Conservation (phyloP, 2,888 invertebrate genomes). For the Habrosyne pyritoides region DNA sequence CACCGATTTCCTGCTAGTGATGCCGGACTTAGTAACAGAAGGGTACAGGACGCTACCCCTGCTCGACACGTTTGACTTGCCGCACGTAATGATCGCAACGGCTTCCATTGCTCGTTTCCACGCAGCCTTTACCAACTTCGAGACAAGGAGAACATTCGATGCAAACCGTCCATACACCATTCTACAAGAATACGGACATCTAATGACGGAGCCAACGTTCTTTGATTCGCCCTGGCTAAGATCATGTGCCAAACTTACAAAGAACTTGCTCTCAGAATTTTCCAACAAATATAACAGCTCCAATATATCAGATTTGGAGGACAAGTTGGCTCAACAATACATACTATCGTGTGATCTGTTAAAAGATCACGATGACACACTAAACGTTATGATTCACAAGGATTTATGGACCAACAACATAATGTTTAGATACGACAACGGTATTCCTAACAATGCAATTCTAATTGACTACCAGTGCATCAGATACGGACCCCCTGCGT, state of each 20-base stretch:
- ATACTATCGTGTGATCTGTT: constrained; percentile 53
- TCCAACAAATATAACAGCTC: constrained; percentile 43
- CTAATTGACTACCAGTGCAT: constrained; percentile 68
- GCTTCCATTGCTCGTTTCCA: constrained; percentile 64
- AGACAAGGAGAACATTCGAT: constrained; percentile 38
- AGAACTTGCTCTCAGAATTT: constrained; percentile 51
- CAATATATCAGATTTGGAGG: constrained; percentile 40
- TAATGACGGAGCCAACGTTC: constrained; percentile 52
- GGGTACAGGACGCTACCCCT: constrained; percentile 51
- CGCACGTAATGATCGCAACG: constrained; percentile 45
- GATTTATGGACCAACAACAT: constrained; percentile 73
- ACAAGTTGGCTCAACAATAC: constrained; percentile 38
- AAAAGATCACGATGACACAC: constrained; percentile 41
- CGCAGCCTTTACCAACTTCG: constrained; percentile 61
- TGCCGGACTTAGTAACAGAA: constrained; percentile 60
- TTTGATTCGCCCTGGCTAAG: constrained; percentile 55
- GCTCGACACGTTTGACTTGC: constrained; percentile 45
- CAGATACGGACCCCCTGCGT: constrained; percentile 66
- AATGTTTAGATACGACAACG: constrained; percentile 59
- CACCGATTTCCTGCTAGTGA: constrained; percentile 58
- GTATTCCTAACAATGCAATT: constrained; percentile 50
- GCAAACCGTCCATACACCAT: constrained; percentile 37
- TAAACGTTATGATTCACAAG: constrained; percentile 66
- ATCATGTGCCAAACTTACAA: constrained; percentile 56
- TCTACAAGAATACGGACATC: constrained; percentile 40